A percentile compares a stretch with the other conserved stretches of the same genome.
These are phyloP conservation scores for Abrostola tripartita DNA, from an alignment of 2,888 invertebrate genomes.

Conservation along the genomic window DNA sequence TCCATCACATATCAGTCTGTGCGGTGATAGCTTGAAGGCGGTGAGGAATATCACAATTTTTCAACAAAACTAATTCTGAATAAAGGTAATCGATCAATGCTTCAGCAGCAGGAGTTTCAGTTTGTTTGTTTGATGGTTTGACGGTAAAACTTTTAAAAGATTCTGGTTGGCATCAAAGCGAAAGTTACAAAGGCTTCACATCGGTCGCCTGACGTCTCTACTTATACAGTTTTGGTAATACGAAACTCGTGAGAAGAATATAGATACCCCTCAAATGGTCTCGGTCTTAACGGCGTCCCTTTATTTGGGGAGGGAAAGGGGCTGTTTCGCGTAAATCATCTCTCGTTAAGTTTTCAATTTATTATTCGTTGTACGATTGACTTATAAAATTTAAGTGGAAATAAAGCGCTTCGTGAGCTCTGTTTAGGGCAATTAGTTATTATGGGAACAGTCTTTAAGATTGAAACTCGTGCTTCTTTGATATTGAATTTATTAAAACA, in stretches of 20 bases:
- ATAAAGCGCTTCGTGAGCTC: conserved; percentile 32
- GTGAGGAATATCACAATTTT: conserved; percentile 38
- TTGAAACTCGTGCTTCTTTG: no score
- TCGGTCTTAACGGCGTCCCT: conserved; percentile 52
- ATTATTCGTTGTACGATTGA: conserved; percentile 36
- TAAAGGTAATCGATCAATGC: conserved; percentile 67
- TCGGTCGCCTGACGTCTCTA: conserved; percentile 56
- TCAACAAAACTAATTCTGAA: conserved; percentile 58
- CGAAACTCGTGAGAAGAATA: conserved; percentile 75
- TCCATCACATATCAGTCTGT: conserved; percentile 21
- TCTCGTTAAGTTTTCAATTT: conserved; percentile 49
- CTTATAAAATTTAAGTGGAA: conserved; percentile 16
- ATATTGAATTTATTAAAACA: no score
- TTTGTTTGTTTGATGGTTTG: conserved; percentile 56
- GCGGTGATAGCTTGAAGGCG: conserved; percentile 10
- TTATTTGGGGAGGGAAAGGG: conserved; percentile 55
- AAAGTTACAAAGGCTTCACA: conserved; percentile 62
- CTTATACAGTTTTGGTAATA: conserved; percentile 67
- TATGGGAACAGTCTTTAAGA: no score
- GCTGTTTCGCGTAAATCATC: conserved; percentile 57
- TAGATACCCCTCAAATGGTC: conserved; percentile 58
- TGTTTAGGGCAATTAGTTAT: conserved; percentile 16
- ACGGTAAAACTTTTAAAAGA: conserved; percentile 64
- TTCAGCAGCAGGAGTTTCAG: conserved; percentile 58
- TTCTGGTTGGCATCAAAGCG: conserved; percentile 62